Evolutionary conservation across 1,140 invertebrate species (phyloP).

Genomic region (Spodoptera litura): DNA sequence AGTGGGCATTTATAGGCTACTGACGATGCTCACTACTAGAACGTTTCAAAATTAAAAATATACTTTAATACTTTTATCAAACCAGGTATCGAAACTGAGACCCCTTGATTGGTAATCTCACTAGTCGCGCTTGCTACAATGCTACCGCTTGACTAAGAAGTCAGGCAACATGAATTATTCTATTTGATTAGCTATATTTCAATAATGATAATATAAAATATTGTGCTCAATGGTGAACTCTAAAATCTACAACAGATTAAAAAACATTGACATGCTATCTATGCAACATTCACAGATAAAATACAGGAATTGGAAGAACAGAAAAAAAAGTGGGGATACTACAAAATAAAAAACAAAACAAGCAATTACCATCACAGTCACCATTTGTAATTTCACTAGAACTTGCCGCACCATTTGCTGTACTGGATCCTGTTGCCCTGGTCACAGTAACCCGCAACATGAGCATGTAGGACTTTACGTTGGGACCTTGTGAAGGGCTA

Average conservation of each 20-base stretch:
- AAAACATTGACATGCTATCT: slow-evolving; percentile 2
- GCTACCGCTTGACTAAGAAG: no score
- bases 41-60: no score
- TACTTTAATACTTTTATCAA: no score
- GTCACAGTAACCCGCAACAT: slow-evolving; percentile 91
- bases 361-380: slow-evolving; percentile 77
- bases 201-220: no score
- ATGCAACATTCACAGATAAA: slow-evolving; percentile 17
- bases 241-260: neutral
- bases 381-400: slow-evolving; percentile 84
- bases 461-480: slow-evolving; percentile 95
- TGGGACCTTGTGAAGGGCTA: slow-evolving; percentile 92
- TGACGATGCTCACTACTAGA: no score
- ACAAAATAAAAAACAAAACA: slow-evolving; percentile 16
- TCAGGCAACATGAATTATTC: no score
- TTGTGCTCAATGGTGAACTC: no score
- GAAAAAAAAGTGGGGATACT: neutral
- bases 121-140: no score
- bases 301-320: neutral
- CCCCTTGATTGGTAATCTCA: no score
- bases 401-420: slow-evolving; percentile 76
- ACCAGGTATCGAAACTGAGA: no score
- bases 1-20: no score
- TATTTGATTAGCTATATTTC: no score
- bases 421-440: slow-evolving; percentile 57